These are phyloP conservation scores for Tiliacea aurago DNA, from an alignment of 2,888 invertebrate species.

Conservation along the genomic window DNA sequence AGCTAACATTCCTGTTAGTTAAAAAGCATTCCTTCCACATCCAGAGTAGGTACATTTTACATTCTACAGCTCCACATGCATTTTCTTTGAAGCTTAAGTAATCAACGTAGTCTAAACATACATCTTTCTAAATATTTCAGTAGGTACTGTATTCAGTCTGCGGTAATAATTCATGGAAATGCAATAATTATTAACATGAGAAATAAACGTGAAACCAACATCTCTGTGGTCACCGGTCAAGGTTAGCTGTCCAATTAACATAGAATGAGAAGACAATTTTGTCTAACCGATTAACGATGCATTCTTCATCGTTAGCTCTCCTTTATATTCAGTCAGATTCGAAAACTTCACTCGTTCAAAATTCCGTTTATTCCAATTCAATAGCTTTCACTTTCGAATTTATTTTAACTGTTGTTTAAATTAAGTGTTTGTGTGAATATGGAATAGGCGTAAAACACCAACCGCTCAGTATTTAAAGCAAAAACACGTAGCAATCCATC, in stretches of 20 bases:
- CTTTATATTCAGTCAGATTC: slow-evolving; percentile 12
- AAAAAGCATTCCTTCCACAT: slow-evolving; percentile 17
- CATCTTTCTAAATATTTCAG: slow-evolving; percentile 15
- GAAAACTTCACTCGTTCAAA: slow-evolving; percentile 31
- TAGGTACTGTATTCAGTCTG: not conserved
- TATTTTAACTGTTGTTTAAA: slow-evolving; percentile 14
- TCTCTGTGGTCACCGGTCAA: slow-evolving; percentile 17
- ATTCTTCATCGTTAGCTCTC: slow-evolving; percentile 26
- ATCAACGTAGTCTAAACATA: not conserved
- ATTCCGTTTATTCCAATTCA: slow-evolving; percentile 38
- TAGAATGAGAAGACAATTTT: slow-evolving; percentile 41
- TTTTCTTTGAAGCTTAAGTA: not conserved
- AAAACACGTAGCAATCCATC: not conserved
- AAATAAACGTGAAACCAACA: not conserved
- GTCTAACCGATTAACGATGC: slow-evolving; percentile 28
- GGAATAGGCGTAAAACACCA: slow-evolving; percentile 10
- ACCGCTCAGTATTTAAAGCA: not conserved
- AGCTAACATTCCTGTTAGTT: not conserved
- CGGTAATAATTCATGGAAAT: slow-evolving; percentile 1
- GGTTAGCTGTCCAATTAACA: slow-evolving; percentile 54
- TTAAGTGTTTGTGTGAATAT: slow-evolving; percentile 14
- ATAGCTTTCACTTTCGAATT: slow-evolving; percentile 13
- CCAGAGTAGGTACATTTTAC: slow-evolving; percentile 4
- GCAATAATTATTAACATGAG: not conserved
- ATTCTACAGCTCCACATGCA: slow-evolving; percentile 1